These are phyloP conservation scores for Seira ritae DNA, from an alignment of 2,888 invertebrate species.

Conservation along the genomic window DNA sequence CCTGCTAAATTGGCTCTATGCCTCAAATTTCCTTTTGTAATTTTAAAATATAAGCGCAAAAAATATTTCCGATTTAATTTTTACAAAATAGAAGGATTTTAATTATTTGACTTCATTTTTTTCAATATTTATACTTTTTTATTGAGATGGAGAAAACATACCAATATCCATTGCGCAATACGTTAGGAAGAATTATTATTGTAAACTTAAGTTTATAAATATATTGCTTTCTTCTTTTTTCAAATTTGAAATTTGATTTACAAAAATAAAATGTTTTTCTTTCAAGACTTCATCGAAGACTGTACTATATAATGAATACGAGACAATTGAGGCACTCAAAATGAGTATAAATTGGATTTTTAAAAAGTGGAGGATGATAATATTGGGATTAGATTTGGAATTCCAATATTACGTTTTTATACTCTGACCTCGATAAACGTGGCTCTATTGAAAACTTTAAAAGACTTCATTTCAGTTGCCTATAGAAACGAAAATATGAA, in stretches of 20 bases:
- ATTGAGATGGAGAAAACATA: too few species aligned
- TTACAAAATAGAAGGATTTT: too few species aligned
- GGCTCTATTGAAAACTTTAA: constrained; percentile 47
- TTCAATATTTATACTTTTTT: too few species aligned
- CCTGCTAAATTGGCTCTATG: too few species aligned
- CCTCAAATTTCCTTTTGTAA: too few species aligned
- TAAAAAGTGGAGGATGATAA: not conserved
- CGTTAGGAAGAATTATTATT: too few species aligned
- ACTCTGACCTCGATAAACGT: constrained; percentile 4
- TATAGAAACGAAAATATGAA: constrained; percentile 28
- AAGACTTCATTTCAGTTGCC: constrained; percentile 64
- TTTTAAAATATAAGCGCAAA: too few species aligned
- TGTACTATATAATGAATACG: constrained; percentile 22
- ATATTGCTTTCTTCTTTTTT: not conserved
- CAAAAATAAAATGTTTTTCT: not conserved
- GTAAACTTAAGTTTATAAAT: not conserved
- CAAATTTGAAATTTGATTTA: not conserved
- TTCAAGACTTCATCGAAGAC: constrained; percentile 53
- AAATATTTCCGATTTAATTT: too few species aligned
- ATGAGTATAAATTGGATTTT: too few species aligned
- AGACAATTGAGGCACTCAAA: constrained; percentile 2
- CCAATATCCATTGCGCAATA: too few species aligned
- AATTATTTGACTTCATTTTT: not conserved
- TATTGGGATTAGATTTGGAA: not conserved
- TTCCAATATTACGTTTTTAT: not conserved